Evolutionary conservation across 2,888 invertebrate species (phyloP).

Genomic region (Aleiodes leptofemur): DNA sequence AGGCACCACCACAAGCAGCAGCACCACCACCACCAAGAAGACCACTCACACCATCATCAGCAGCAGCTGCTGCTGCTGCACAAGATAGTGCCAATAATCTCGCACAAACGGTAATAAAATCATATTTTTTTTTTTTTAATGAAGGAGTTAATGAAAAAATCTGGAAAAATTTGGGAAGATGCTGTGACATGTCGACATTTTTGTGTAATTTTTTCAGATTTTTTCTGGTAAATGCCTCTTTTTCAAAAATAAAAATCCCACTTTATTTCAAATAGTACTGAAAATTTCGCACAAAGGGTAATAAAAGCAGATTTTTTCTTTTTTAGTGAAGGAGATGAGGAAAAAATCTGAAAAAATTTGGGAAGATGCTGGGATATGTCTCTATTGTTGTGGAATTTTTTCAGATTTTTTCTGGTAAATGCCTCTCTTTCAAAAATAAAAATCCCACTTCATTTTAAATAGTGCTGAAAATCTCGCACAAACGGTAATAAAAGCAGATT

Average conservation of each 20-base stretch:
- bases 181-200: no score
- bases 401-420: no score
- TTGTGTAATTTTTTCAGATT: no score
- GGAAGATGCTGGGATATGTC: no score
- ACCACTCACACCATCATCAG: slow-evolving; percentile 86
- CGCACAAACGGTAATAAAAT: slow-evolving; percentile 72
- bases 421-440: no score
- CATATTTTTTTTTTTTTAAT: not conserved
- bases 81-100: slow-evolving; percentile 76
- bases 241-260: no score
- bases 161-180: no score
- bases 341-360: no score
- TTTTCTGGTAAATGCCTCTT: no score
- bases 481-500: slow-evolving; percentile 64
- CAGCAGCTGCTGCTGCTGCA: slow-evolving; percentile 82
- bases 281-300: slow-evolving; percentile 75
- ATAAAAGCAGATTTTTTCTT: slow-evolving; percentile 38
- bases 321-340: no score
- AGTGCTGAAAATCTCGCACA: slow-evolving; percentile 75
- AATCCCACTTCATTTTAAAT: slow-evolving; percentile 43
- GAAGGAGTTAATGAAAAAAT: no score
- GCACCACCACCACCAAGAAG: slow-evolving; percentile 79
- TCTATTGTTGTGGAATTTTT: no score
- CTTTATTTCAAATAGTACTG: slow-evolving; percentile 64
- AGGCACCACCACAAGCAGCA: slow-evolving; percentile 78